Evolutionary conservation across 2,113 vertebrate genomes (phyloP).

Genomic region (Solea senegalensis): DNA sequence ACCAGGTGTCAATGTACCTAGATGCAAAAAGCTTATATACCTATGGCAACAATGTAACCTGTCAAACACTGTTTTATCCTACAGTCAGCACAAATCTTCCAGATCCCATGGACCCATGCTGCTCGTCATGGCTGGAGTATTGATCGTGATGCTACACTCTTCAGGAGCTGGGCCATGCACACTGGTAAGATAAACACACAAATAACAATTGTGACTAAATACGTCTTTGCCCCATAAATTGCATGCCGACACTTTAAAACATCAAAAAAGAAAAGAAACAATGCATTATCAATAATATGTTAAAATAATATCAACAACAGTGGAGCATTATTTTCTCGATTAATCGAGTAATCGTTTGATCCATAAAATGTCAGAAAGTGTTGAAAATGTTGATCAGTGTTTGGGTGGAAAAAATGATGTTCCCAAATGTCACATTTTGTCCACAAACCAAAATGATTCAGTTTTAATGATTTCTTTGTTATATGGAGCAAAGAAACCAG

Average conservation of each 20-base stretch:
- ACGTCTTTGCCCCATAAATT: not conserved
- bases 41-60: not conserved
- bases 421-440: too few species aligned
- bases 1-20: not conserved
- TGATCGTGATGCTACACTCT: constrained; percentile 83
- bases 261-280: not conserved
- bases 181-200: constrained; percentile 67
- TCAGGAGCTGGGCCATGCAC: constrained; percentile 84
- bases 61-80: not conserved
- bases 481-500: too few species aligned
- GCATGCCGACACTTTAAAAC: not conserved
- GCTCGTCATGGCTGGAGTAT: constrained; percentile 85
- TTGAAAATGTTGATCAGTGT: too few species aligned
- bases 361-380: too few species aligned
- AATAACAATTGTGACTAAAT: not conserved
- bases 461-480: too few species aligned
- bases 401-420: too few species aligned
- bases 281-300: too few species aligned
- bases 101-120: constrained; percentile 85
- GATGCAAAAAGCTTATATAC: not conserved
- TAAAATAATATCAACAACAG: too few species aligned
- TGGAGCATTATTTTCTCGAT: too few species aligned
- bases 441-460: too few species aligned
- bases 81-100: constrained; percentile 79
- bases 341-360: too few species aligned